These are phyloP conservation scores for Chalcis sispes DNA, from an alignment of 2,888 invertebrate species.

Conservation along the genomic window DNA sequence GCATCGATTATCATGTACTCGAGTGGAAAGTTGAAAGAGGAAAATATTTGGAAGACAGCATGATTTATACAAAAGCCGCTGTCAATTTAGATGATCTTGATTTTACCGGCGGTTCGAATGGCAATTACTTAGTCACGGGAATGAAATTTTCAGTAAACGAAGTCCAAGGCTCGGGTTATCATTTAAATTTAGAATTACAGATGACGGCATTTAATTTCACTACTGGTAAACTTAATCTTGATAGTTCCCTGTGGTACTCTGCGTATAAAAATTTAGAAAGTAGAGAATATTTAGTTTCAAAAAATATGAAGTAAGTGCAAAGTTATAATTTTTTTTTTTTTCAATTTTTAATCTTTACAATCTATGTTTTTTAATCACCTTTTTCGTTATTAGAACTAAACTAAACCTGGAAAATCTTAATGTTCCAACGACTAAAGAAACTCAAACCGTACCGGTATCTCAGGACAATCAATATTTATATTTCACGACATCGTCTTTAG, in stretches of 20 bases:
- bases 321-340: background rate
- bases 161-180: background rate
- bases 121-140: background rate
- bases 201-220: background rate
- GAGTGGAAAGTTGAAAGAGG: background rate
- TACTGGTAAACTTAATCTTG: background rate
- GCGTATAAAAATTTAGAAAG: background rate
- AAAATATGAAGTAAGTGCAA: background rate
- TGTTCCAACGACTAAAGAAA: background rate
- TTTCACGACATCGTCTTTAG: background rate
- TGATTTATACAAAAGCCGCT: background rate
- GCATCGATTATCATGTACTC: background rate
- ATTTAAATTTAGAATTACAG: background rate
- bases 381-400: background rate
- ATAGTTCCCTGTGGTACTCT: background rate
- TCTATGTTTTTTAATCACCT: too few species aligned
- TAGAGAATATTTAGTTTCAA: background rate
- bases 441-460: background rate
- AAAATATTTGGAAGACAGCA: background rate
- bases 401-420: background rate
- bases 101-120: background rate
- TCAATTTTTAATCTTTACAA: too few species aligned
- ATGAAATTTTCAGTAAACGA: background rate
- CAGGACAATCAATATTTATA: background rate
- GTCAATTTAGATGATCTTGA: conserved; percentile 3